Conservation (phyloP, 2,888 invertebrate genomes). For the Rhyacophila evoluta region DNA sequence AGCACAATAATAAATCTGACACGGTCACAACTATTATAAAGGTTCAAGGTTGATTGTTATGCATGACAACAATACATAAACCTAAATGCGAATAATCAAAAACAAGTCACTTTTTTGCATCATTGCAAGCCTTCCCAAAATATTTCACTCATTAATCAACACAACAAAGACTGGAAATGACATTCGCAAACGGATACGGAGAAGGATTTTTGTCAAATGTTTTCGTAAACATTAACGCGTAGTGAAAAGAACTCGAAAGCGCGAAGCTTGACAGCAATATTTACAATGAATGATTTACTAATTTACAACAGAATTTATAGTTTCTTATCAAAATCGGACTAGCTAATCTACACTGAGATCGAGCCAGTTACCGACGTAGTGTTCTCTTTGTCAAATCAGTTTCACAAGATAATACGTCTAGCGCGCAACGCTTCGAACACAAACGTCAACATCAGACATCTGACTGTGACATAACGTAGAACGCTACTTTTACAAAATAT, state of each 20-base stretch:
- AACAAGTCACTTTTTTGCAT: background rate
- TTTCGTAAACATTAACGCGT: background rate
- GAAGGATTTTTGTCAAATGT: background rate
- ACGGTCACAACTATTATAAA: background rate
- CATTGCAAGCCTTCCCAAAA: background rate
- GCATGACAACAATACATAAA: background rate
- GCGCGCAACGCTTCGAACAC: conserved; percentile 55
- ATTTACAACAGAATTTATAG: conserved; percentile 12
- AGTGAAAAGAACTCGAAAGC: background rate
- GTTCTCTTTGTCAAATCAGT: conserved; percentile 49
- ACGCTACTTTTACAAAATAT: background rate
- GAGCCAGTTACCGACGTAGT: conserved; percentile 62
- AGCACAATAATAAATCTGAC: background rate
- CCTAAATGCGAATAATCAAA: background rate
- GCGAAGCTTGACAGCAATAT: background rate
- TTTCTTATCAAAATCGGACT: conserved; percentile 58
- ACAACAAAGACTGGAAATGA: background rate
- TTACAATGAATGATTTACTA: background rate
- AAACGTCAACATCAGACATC: conserved; percentile 36
- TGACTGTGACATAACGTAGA: conserved; percentile 5
- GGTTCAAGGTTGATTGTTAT: conserved; percentile 12
- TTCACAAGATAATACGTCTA: conserved; percentile 28
- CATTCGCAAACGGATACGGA: background rate
- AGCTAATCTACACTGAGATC: conserved; percentile 74
- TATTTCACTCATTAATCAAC: background rate